Evolutionary conservation across 1,140 invertebrate species (phyloP).

Genomic region (Pygmarrhopalites habei): DNA sequence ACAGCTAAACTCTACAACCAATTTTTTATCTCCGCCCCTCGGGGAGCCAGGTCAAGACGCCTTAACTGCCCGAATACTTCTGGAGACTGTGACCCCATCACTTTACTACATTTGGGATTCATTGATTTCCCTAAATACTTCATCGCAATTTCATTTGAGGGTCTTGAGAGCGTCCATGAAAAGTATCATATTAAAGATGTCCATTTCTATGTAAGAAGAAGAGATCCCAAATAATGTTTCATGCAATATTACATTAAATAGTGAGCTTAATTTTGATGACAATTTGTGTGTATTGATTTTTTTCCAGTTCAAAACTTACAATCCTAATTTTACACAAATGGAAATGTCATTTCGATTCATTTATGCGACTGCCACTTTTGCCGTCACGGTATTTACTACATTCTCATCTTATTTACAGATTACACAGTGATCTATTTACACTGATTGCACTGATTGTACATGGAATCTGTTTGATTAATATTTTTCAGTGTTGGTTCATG

Average conservation of each 20-base stretch:
- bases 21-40: conserved; percentile 42
- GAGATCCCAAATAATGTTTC: too few relatives aligned
- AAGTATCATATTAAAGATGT: conserved; percentile 76
- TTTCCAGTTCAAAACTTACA: conserved; percentile 90
- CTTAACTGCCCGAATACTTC: conserved; percentile 61
- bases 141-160: conserved; percentile 74
- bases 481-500: conserved; percentile 80
- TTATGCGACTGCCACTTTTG: conserved; percentile 78
- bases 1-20: too few relatives aligned
- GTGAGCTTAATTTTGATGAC: background rate
- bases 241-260: too few relatives aligned
- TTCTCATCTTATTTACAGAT: too few relatives aligned
- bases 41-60: conserved; percentile 56
- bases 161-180: conserved; percentile 72
- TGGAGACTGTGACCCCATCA: conserved; percentile 75
- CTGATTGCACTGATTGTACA: too few relatives aligned
- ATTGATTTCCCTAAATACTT: conserved; percentile 81
- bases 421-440: too few relatives aligned
- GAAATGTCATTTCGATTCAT: conserved; percentile 95
- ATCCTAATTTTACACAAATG: conserved; percentile 88
- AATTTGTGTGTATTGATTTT: conserved; percentile 20
- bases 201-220: conserved; percentile 82
- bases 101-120: conserved; percentile 81
- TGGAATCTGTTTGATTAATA: conserved; percentile 25
- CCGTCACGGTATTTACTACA: conserved; percentile 61